Percentiles rank a stretch among this genome's conserved stretches.
phyloP scores from a whole-genome alignment of 2,888 invertebrate species.

The Tipula confusa region DNA sequence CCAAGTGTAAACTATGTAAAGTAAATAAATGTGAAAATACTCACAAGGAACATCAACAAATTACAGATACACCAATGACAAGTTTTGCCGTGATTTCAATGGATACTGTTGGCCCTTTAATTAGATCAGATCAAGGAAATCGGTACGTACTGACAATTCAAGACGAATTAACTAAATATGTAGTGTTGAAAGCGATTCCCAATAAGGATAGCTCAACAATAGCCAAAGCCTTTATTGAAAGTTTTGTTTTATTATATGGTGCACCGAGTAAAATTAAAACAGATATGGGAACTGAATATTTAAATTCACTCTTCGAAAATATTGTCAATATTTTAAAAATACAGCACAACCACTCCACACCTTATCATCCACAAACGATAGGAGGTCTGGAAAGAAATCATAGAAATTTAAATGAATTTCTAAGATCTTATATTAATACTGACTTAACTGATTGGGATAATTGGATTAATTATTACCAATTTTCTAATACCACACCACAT shows the following conservation, averaged over 20 bases:
- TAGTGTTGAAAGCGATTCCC: neutral
- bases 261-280: neutral
- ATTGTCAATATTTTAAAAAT: neutral
- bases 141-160: too few species aligned
- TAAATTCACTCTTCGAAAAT: neutral
- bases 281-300: neutral
- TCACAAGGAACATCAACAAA: too few species aligned
- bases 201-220: neutral
- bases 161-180: neutral
- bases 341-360: neutral
- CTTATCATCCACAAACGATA: conserved; percentile 34
- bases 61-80: too few species aligned
- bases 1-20: too few species aligned
- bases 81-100: neutral
- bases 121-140: too few species aligned
- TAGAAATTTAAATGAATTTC: conserved; percentile 36
- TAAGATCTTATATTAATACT: neutral
- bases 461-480: conserved; percentile 1
- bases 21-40: too few species aligned
- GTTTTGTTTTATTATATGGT: too few species aligned
- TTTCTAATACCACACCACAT: neutral
- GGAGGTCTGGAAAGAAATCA: conserved; percentile 37
- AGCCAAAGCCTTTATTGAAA: neutral
- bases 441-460: neutral
- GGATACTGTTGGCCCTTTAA: neutral